These are phyloP conservation scores for Thunnus thynnus DNA, from an alignment of 2,113 vertebrate genomes.

Conservation along the genomic window DNA sequence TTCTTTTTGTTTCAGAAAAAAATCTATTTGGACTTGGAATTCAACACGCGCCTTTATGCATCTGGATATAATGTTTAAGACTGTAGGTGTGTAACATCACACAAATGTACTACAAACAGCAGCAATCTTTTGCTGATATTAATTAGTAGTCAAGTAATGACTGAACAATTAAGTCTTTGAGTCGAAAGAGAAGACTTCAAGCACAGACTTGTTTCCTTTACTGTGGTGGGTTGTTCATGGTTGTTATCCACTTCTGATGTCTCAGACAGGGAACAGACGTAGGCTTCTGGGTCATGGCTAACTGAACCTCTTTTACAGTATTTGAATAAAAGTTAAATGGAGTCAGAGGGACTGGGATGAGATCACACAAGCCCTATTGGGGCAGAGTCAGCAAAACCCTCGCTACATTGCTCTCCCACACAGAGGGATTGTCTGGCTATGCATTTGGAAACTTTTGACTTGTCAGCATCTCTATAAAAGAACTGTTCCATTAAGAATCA, in stretches of 20 bases:
- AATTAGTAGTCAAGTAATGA: background rate
- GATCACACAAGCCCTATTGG: slow-evolving; percentile 59
- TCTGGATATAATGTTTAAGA: background rate
- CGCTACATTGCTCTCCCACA: slow-evolving; percentile 67
- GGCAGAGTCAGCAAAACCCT: slow-evolving; percentile 73
- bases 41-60: background rate
- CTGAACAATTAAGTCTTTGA: background rate
- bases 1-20: too few relatives aligned
- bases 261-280: slow-evolving; percentile 33
- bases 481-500: slow-evolving; percentile 33
- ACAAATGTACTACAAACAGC: background rate
- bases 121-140: background rate
- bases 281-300: slow-evolving; percentile 50
- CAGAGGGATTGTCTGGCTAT: slow-evolving; percentile 55
- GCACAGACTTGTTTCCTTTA: slow-evolving; percentile 1
- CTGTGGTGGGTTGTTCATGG: background rate
- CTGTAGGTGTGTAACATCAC: background rate
- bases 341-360: slow-evolving; percentile 60
- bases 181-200: background rate
- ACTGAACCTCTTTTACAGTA: slow-evolving; percentile 33
- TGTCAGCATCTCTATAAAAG: slow-evolving; percentile 62
- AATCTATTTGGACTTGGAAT: too few relatives aligned
- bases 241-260: slow-evolving; percentile 14
- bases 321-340: slow-evolving; percentile 48
- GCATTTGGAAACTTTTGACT: slow-evolving; percentile 66